Percentiles rank a stretch among this genome's conserved stretches.
phyloP scores from a whole-genome alignment of 2,888 invertebrate genomes.

The Galeruca laticollis region DNA sequence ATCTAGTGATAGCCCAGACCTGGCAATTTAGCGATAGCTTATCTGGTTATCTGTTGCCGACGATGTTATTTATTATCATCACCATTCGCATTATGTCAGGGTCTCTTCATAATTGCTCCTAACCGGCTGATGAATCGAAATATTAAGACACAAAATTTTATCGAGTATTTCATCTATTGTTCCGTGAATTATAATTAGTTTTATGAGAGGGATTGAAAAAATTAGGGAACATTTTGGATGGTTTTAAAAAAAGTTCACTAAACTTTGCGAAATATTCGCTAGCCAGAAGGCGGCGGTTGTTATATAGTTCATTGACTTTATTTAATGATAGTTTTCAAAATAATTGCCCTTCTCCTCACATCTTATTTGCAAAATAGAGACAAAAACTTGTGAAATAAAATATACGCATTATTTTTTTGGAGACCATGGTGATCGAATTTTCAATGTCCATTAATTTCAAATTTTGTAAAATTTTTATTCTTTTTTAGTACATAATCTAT shows the following conservation, averaged over 20 bases:
- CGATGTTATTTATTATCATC: conserved; percentile 38
- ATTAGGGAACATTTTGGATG: conserved; percentile 2
- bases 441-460: too few species aligned
- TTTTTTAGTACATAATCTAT: too few species aligned
- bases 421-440: too few species aligned
- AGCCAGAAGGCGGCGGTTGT: neutral
- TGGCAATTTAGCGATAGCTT: conserved; percentile 27
- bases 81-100: conserved; percentile 37
- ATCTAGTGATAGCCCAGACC: neutral
- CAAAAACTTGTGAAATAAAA: too few species aligned
- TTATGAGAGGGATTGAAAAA: conserved; percentile 20
- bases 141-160: conserved; percentile 39
- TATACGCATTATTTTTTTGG: too few species aligned
- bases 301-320: conserved; percentile 3
- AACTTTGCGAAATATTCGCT: conserved; percentile 17
- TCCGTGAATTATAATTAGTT: conserved; percentile 35
- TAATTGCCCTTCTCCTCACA: too few species aligned
- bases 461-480: too few species aligned
- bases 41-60: conserved; percentile 29
- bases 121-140: conserved; percentile 28
- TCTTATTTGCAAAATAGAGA: too few species aligned
- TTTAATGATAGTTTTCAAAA: neutral
- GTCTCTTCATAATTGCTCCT: conserved; percentile 34
- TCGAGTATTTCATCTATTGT: conserved; percentile 36
- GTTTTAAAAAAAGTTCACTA: conserved; percentile 26